Percentiles rank a stretch among this genome's conserved stretches.
phyloP scores from a whole-genome alignment of 1,140 invertebrate genomes.

The Bombus confusus region DNA sequence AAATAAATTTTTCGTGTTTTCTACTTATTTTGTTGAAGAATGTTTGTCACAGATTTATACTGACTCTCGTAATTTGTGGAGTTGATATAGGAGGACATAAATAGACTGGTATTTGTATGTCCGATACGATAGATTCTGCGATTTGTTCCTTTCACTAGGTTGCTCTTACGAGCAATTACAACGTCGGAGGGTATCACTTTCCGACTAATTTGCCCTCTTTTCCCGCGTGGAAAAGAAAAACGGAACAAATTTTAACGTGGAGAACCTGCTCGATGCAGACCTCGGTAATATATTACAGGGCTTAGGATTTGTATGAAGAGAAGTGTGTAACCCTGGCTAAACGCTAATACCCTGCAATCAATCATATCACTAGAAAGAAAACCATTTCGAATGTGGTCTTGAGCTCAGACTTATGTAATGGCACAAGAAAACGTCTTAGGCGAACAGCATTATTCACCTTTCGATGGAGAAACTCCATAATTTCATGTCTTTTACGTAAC shows the following conservation, averaged over 20 bases:
- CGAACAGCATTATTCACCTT: neutral
- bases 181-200: constrained; percentile 59
- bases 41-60: neutral
- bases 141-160: constrained; percentile 48
- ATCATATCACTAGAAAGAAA: constrained; percentile 72
- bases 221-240: constrained; percentile 44
- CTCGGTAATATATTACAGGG: constrained; percentile 79
- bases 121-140: constrained; percentile 14
- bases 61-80: neutral
- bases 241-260: constrained; percentile 30
- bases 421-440: neutral
- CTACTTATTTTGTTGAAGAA: neutral
- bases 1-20: no score
- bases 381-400: constrained; percentile 37
- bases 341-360: constrained; percentile 78
- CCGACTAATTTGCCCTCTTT: constrained; percentile 68
- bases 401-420: neutral
- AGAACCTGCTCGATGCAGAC: constrained; percentile 78
- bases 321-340: constrained; percentile 81
- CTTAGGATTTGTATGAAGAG: constrained; percentile 81
- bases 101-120: neutral
- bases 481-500: no score
- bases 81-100: neutral
- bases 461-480: no score
- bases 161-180: constrained; percentile 51